Evolutionary conservation across 2,113 vertebrate genomes (phyloP).

Genomic region (Hydrolagus affinis): DNA sequence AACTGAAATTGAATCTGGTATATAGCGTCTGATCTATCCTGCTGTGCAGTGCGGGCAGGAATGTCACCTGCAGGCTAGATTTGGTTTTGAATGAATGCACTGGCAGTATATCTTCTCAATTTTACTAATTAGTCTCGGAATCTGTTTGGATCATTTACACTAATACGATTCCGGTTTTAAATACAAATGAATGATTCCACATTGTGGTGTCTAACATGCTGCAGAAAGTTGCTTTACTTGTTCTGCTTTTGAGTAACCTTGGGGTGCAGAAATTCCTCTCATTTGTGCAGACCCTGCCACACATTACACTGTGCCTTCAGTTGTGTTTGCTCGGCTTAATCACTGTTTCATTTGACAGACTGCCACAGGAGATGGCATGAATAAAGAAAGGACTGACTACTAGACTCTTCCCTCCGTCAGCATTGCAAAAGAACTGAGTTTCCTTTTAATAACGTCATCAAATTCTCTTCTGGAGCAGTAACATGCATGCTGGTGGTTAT

Average conservation of each 20-base stretch:
- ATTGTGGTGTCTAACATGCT: neutral
- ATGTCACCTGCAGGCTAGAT: neutral
- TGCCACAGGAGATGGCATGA: neutral
- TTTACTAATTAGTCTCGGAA: neutral
- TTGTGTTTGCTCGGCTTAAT: slow-evolving; percentile 12
- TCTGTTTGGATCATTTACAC: too few relatives aligned
- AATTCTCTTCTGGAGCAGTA: neutral
- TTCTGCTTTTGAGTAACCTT: slow-evolving; percentile 4
- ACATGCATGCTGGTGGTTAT: slow-evolving; percentile 10
- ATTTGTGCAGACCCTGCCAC: neutral
- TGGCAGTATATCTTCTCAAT: neutral
- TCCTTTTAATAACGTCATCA: slow-evolving; percentile 7
- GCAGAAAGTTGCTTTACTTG: neutral
- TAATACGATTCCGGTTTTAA: neutral
- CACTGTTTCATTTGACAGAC: neutral
- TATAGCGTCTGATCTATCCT: too few relatives aligned
- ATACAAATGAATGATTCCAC: neutral
- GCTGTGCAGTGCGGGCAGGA: neutral
- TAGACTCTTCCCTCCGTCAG: neutral
- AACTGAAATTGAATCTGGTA: too few relatives aligned
- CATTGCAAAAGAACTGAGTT: neutral
- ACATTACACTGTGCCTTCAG: neutral
- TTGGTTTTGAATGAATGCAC: neutral
- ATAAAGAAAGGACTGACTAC: neutral
- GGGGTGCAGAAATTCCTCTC: neutral